A percentile compares a stretch with the other conserved stretches of the same genome.
Conservation (phyloP, 2,797 vertebrate species). For the Gadopsis bispinosus region DNA sequence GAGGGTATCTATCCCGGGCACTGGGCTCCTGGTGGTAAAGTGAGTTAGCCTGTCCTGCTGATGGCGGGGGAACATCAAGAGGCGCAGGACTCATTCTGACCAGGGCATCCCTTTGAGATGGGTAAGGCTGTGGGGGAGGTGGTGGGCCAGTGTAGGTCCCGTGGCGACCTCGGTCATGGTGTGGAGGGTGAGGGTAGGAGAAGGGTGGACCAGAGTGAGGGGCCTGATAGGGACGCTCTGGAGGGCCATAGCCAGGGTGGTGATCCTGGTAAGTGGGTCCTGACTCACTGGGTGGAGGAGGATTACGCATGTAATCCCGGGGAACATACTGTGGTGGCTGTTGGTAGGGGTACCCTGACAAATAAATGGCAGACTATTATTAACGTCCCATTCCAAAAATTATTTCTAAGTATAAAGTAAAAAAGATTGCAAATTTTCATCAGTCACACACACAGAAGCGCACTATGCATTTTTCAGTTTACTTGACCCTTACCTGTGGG, state of each 20-base stretch:
- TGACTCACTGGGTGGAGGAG: slow-evolving; percentile 87
- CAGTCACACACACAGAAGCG: not conserved
- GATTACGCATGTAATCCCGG: slow-evolving; percentile 91
- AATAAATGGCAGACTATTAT: slow-evolving; percentile 2
- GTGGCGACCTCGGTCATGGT: slow-evolving; percentile 89
- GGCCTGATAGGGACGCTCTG: slow-evolving; percentile 89
- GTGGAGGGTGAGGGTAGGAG: slow-evolving; percentile 88
- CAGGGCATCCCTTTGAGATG: slow-evolving; percentile 89
- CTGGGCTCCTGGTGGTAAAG: slow-evolving; percentile 89
- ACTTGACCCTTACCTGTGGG: slow-evolving; percentile 85
- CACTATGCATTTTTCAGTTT: not conserved
- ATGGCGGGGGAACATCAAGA: slow-evolving; percentile 87
- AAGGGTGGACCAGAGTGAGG: slow-evolving; percentile 88
- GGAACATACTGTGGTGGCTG: slow-evolving; percentile 88
- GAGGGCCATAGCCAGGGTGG: slow-evolving; percentile 88
- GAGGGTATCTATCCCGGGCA: slow-evolving; percentile 91
- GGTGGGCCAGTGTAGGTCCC: slow-evolving; percentile 86
- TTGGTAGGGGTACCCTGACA: slow-evolving; percentile 92
- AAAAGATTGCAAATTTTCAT: not conserved
- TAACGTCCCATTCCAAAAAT: not conserved
- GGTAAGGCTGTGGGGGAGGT: slow-evolving; percentile 88
- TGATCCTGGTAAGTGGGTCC: slow-evolving; percentile 91
- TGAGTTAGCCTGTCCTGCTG: slow-evolving; percentile 83
- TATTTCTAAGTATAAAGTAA: not conserved
- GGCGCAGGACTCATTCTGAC: slow-evolving; percentile 93